phyloP scores from a whole-genome alignment of 1,140 invertebrate genomes.

The Nomia melanderi region DNA sequence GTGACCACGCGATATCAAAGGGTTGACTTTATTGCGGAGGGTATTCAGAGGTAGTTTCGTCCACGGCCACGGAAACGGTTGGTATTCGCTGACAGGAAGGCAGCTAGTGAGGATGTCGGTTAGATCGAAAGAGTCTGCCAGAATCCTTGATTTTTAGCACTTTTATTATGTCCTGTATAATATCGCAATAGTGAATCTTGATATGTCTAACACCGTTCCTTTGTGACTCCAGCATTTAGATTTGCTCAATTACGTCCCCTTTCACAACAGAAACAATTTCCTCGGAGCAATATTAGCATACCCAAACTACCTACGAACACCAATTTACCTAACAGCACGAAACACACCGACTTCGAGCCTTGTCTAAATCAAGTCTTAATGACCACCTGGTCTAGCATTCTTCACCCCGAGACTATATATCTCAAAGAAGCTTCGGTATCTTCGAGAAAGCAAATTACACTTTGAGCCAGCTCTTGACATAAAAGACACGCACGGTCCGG shows the following conservation, averaged over 20 bases:
- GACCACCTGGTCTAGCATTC: neutral
- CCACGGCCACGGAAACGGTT: neutral
- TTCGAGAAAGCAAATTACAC: neutral
- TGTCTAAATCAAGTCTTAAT: neutral
- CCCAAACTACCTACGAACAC: too few relatives aligned
- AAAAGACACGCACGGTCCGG: neutral
- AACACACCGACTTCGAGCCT: neutral
- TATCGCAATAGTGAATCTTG: too few relatives aligned
- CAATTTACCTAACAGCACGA: neutral
- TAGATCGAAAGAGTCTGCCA: too few relatives aligned
- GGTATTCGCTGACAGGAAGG: neutral
- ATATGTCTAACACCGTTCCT: too few relatives aligned
- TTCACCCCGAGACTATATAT: neutral
- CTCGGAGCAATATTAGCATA: too few relatives aligned
- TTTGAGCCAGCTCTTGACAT: neutral
- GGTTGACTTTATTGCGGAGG: constrained; percentile 25
- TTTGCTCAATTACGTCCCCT: too few relatives aligned
- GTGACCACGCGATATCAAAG: neutral
- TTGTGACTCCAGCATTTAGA: too few relatives aligned
- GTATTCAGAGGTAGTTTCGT: neutral
- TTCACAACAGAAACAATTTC: too few relatives aligned
- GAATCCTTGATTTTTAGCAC: too few relatives aligned
- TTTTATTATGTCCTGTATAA: too few relatives aligned
- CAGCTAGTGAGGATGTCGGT: too few relatives aligned
- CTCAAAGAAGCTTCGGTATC: neutral